Evolutionary conservation across 2,113 vertebrate species (phyloP).

Genomic region (Elgaria multicarinata): DNA sequence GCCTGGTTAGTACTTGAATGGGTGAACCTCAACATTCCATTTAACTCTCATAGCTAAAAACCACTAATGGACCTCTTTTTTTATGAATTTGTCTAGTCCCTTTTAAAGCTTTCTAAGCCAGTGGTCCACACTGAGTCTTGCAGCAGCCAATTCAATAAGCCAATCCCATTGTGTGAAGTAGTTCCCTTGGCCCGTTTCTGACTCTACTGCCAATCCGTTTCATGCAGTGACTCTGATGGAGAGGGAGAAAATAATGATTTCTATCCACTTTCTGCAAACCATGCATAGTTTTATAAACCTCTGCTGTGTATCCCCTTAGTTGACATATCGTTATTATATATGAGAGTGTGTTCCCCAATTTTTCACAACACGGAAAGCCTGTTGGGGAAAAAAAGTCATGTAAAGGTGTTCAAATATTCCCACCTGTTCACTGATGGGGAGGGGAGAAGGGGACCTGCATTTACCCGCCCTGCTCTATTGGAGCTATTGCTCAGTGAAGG

Average conservation of each 20-base stretch:
- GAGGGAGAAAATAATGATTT: too few species aligned
- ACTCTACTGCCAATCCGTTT: too few species aligned
- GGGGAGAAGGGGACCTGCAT: too few species aligned
- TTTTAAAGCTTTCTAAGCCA: background rate
- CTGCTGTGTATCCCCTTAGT: background rate
- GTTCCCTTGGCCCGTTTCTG: too few species aligned
- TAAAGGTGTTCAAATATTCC: too few species aligned
- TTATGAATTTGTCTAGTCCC: background rate
- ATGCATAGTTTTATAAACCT: background rate
- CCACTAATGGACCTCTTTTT: background rate
- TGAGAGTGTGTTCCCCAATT: background rate
- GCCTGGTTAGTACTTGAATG: too few species aligned
- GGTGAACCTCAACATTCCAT: background rate
- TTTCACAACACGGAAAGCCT: background rate
- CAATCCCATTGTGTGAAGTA: background rate
- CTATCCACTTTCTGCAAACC: background rate
- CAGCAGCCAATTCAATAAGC: background rate
- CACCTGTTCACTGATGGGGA: too few species aligned
- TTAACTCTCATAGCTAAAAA: background rate
- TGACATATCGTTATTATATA: background rate
- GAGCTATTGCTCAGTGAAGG: too few species aligned
- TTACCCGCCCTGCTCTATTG: too few species aligned
- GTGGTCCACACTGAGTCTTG: background rate
- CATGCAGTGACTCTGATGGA: too few species aligned
- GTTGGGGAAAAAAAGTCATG: background rate